Evolutionary conservation across 2,113 vertebrate genomes (phyloP).

Genomic region (Sceloporus tristichus): DNA sequence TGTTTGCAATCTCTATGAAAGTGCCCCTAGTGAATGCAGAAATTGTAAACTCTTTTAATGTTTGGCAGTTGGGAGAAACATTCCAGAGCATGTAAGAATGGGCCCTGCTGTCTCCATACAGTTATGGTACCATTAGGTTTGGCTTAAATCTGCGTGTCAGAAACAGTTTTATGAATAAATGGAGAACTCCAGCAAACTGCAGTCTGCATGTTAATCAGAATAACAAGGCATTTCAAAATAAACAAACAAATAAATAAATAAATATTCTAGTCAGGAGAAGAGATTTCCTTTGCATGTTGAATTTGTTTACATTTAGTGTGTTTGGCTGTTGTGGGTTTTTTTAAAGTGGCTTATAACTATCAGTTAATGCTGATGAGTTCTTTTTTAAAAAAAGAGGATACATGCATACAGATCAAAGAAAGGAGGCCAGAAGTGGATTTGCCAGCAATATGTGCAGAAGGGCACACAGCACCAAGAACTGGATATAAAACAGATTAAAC

Average conservation of each 20-base stretch:
- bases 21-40: constrained; percentile 10
- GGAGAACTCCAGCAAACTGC: not conserved
- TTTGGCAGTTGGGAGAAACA: constrained; percentile 25
- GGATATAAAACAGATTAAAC: constrained; percentile 42
- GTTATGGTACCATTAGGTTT: not conserved
- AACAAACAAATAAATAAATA: not conserved
- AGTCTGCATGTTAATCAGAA: not conserved
- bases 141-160: constrained; percentile 16
- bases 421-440: constrained; percentile 31
- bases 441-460: constrained; percentile 16
- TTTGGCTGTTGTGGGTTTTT: not conserved
- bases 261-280: not conserved
- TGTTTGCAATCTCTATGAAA: constrained; percentile 41
- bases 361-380: not conserved
- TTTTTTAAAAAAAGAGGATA: not conserved
- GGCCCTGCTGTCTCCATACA: constrained; percentile 11
- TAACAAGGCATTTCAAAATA: constrained; percentile 1
- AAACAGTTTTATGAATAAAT: constrained; percentile 21
- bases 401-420: constrained; percentile 1
- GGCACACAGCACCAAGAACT: constrained; percentile 8
- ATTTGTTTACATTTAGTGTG: not conserved
- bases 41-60: constrained; percentile 23
- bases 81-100: constrained; percentile 7
- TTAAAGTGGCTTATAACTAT: not conserved
- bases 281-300: not conserved